phyloP scores from a whole-genome alignment of 2,113 vertebrate species.

The Ammospiza caudacuta region DNA sequence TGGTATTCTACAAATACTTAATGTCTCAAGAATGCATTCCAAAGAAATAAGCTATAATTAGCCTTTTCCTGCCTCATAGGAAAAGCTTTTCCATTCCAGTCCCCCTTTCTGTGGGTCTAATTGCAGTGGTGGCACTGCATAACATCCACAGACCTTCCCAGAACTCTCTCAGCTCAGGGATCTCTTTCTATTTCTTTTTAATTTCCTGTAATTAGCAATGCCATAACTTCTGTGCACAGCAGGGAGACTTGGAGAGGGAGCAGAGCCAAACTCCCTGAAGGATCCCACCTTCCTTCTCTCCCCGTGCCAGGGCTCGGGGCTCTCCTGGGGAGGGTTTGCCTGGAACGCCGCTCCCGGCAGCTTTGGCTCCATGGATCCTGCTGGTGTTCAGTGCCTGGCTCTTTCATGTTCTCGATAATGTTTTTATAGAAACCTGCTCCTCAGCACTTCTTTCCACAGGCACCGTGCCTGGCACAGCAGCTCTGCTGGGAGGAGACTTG shows the following conservation, averaged over 20 bases:
- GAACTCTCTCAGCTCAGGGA: background rate
- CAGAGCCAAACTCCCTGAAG: background rate
- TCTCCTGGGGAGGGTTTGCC: background rate
- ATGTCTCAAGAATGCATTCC: background rate
- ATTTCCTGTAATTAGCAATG: constrained; percentile 19
- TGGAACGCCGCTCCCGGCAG: background rate
- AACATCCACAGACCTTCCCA: background rate
- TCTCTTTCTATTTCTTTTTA: background rate
- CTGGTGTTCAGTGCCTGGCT: background rate
- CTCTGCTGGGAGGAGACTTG: background rate
- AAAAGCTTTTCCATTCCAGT: background rate
- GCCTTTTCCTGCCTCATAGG: background rate
- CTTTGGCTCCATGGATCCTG: background rate
- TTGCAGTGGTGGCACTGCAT: fast-evolving
- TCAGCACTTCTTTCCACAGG: background rate
- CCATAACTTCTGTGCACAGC: background rate
- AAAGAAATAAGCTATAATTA: background rate
- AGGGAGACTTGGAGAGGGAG: background rate
- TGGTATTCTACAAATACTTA: background rate
- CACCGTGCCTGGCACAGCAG: background rate
- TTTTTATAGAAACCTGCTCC: background rate
- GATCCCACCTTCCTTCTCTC: background rate
- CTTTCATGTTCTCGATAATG: background rate
- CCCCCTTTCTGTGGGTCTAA: background rate
- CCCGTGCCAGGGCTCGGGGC: fast-evolving